Conservation (phyloP, 2,888 invertebrate genomes). For the Galerucella calmariensis region DNA sequence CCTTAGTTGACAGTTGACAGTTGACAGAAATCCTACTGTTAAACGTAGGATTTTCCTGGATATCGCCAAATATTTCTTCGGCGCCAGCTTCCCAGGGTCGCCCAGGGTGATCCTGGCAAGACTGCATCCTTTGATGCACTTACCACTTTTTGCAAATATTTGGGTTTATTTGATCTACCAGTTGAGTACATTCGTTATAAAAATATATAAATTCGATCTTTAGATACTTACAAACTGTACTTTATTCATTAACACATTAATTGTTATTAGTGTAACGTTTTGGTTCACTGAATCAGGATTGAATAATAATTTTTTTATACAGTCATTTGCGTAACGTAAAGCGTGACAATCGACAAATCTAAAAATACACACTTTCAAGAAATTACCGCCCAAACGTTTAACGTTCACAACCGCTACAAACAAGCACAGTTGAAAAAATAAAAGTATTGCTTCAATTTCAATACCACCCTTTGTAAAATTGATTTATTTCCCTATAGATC, state of each 20-base stretch:
- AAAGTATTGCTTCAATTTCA: constrained; percentile 21
- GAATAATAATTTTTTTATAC: neutral
- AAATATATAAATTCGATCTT: neutral
- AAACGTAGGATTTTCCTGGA: no score
- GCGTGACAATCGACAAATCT: neutral
- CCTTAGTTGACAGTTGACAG: no score
- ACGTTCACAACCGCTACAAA: constrained; percentile 16
- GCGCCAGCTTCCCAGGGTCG: no score
- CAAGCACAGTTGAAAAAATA: constrained; percentile 12
- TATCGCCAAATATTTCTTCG: no score
- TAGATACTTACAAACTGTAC: neutral
- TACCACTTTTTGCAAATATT: no score
- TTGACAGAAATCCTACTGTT: no score
- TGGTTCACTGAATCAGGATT: neutral
- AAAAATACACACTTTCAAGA: neutral
- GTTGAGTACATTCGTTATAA: no score
- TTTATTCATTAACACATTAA: neutral
- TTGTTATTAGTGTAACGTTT: neutral
- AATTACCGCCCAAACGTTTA: constrained; percentile 15
- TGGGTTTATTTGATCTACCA: no score
- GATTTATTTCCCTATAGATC: constrained; percentile 28
- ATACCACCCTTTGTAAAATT: constrained; percentile 24
- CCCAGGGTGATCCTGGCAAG: no score
- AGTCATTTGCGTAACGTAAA: neutral
- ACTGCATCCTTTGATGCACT: no score